Conservation (phyloP, 1,140 invertebrate genomes). For the Drosophila santomea region DNA sequence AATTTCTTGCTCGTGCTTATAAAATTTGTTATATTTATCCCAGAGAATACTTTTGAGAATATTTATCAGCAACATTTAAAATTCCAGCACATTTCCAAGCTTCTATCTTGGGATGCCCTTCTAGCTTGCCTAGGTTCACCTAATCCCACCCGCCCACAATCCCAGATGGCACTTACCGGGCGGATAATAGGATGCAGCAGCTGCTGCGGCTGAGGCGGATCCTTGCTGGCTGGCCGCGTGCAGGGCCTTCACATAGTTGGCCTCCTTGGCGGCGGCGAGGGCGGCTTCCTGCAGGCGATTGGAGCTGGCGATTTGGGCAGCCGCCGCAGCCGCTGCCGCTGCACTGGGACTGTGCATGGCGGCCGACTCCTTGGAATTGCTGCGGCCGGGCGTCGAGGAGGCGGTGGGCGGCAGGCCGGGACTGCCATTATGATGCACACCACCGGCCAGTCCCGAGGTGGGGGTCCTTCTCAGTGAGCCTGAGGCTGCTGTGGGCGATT, state of each 20-base stretch:
- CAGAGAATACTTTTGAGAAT: no score
- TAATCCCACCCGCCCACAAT: not conserved
- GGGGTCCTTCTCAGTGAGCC: conserved; percentile 60
- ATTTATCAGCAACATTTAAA: no score
- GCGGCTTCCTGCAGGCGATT: conserved; percentile 77
- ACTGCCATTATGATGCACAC: conserved; percentile 64
- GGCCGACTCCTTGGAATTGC: conserved; percentile 81
- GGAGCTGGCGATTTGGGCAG: conserved; percentile 53
- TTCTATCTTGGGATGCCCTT: not conserved
- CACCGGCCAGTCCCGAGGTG: conserved; percentile 27
- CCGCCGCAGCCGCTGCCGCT: conserved; percentile 45
- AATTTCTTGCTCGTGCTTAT: no score
- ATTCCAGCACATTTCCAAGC: not conserved
- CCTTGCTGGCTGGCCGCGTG: conserved; percentile 85
- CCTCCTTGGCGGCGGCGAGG: conserved; percentile 77
- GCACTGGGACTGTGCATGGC: conserved; percentile 64
- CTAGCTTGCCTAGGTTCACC: not conserved
- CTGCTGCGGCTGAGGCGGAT: conserved; percentile 85
- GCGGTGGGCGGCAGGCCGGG: conserved; percentile 59
- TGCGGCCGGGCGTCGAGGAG: conserved; percentile 52
- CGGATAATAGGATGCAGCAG: conserved; percentile 66
- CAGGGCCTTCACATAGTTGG: conserved; percentile 82
- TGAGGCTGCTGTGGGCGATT: conserved; percentile 67
- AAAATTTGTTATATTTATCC: no score
- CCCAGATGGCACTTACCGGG: conserved; percentile 48